These are phyloP conservation scores for Emydura subglobosa DNA, from an alignment of 2,113 vertebrate species.

Conservation along the genomic window DNA sequence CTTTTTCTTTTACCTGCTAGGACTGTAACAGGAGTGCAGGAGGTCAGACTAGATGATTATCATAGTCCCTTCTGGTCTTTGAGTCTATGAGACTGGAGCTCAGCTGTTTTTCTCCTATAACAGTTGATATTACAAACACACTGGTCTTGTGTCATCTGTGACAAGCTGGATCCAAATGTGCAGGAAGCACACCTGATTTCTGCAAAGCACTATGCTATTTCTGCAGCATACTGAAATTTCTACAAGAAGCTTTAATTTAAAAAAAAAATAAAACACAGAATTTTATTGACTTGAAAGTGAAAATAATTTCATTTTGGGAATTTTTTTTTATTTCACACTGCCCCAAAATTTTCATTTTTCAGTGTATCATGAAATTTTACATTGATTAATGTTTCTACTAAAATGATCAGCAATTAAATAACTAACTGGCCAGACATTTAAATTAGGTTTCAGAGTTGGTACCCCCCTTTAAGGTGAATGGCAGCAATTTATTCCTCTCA, in stretches of 20 bases:
- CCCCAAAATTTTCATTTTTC: background rate
- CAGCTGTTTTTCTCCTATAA: background rate
- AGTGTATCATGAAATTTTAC: background rate
- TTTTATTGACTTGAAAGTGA: background rate
- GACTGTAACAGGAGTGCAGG: background rate
- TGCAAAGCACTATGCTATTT: background rate
- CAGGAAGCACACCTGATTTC: constrained; percentile 1
- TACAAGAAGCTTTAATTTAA: background rate
- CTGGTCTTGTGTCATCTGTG: background rate
- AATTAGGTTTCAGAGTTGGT: constrained; percentile 45
- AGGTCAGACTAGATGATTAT: too few relatives aligned
- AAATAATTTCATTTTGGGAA: background rate
- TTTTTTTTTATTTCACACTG: background rate
- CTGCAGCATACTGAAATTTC: background rate
- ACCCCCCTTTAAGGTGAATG: constrained; percentile 4
- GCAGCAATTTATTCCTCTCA: constrained; percentile 16
- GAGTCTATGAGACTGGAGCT: background rate
- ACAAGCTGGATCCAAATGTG: background rate
- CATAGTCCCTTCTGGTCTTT: background rate
- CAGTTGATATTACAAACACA: background rate
- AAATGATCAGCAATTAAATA: constrained; percentile 15
- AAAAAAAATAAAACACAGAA: background rate
- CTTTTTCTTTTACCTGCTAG: background rate
- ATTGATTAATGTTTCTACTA: background rate
- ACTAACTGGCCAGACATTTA: constrained; percentile 49